Evolutionary conservation across 2,888 invertebrate species (phyloP), one percentile per base, ranked within the genome.

Genomic region (Tuta absoluta): DNA sequence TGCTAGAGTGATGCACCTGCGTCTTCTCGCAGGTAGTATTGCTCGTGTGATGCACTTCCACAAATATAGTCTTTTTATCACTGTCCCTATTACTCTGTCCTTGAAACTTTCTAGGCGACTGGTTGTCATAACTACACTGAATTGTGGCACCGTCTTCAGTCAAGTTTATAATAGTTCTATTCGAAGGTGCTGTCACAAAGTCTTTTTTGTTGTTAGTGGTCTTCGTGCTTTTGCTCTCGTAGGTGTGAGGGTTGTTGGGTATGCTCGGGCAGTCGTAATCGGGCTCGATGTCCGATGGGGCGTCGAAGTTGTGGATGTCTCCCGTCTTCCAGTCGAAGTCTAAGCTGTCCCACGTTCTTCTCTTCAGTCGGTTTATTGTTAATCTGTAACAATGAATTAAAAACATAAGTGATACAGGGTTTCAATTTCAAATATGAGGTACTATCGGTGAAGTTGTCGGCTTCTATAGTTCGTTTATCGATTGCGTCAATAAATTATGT

Each of bases 61-160:
- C 96, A 24, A 95, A 94, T 65, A 95, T 94, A 21, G 94, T 95
- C 82, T 95, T 95, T 67, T 91, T 91, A 28, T 92, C 90, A 67
- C 76, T 86, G 64, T 86, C 86, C 69, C 84, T 73, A 68, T 83
- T 88, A 57, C 75, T 79, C 69, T 80, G 80, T 62, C 81, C 71
- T 14, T 85, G 71, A 73, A 84, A 87, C 69, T 86, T 92, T 71
- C 83, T 89, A 72, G 86, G 85, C n/a, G 85, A 76, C 62, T 85
- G 82, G 65, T 89, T 90, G 58, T 92, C 89, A 71, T 92, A 92
- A 76, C 93, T 93, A 75, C 94, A 95, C 74, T 94, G 94, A 72
- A 95, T 95, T 7, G 94, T 94, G 59, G 95, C 95, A 53, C 95
- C 95, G 71, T 93, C 94, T 82, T 95, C 95, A 0, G 95, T 94